Conservation (phyloP, 2,797 vertebrate species). For the Avahi laniger region DNA sequence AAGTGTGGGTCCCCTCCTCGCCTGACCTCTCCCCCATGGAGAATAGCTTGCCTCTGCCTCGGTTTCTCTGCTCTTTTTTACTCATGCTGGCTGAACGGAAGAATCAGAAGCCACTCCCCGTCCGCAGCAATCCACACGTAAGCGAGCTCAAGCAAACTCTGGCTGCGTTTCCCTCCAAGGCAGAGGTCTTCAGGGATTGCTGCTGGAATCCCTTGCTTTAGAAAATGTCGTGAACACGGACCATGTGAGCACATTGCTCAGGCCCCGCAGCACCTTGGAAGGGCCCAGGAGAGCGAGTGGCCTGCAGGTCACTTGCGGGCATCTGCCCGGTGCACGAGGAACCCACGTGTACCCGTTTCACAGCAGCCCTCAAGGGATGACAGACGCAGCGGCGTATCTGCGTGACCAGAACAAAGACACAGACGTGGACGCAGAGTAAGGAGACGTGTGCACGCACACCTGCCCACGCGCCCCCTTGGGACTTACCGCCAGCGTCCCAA, state of each 20-base stretch:
- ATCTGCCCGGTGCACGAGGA: fast-evolving
- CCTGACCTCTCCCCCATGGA: not conserved
- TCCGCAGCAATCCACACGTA: fast-evolving
- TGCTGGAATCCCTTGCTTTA: not conserved
- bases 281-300: fast-evolving
- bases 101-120: not conserved
- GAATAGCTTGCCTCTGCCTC: not conserved
- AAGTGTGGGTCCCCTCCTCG: too few relatives aligned
- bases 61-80: not conserved
- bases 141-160: not conserved
- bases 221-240: not conserved
- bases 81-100: fast-evolving
- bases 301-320: too few relatives aligned
- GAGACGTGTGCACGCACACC: fast-evolving
- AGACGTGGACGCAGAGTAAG: not conserved
- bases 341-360: fast-evolving
- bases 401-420: not conserved
- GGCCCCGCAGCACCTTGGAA: not conserved
- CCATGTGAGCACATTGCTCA: not conserved
- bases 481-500: not conserved
- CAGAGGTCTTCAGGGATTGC: not conserved
- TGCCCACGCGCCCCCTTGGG: fast-evolving
- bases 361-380: fast-evolving
- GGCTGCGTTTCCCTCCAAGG: not conserved
- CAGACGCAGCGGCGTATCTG: not conserved